Evolutionary conservation across 2,888 invertebrate species (phyloP), one percentile per base, ranked within the genome.

Genomic region (Xylophagus ater): DNA sequence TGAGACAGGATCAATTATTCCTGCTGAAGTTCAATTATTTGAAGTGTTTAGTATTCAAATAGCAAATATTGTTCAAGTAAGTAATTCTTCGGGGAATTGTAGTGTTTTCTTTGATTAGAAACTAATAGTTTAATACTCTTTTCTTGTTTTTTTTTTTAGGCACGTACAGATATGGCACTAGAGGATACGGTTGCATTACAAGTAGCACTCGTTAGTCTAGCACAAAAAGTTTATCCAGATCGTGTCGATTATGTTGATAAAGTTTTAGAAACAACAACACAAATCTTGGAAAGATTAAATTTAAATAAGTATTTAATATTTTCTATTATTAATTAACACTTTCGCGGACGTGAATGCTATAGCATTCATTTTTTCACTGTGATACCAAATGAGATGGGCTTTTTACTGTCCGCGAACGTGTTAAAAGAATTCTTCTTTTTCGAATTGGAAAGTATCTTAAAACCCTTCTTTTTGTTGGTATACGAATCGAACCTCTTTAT

Each of bases 21-120:
- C 88, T 18, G 73, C 81, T 43, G 88, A 93, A 52, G 89, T 96
- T 12, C 85, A 93, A 58, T 70, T 99, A 6, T 99, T 99, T 64
- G 94, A 97, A 58, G 93, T 97, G 24, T 98, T 99, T 66, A 96
- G 94, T 2, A 86, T 92, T 53, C 97, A 98, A 69, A 90, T 97
- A 4, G 88, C 93, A 1, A 83, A 85, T 42, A 93, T 97, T 50
- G 92, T 96, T 44, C 85, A 89, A 75, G 86, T 81, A 56, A 33
- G 44, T 34, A 24, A 1, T 7, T 2, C n/a, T n/a, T n/a, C n/a
- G n/a, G n/a, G n/a, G n/a, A n/a, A n/a, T n/a, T n/a, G n/a, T n/a
- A n/a, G n/a, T n/a, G n/a, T n/a, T n/a, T n/a, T n/a, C n/a, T n/a
- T n/a, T n/a, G n/a, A n/a, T n/a, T n/a, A n/a, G n/a, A n/a, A n/a